Percentiles rank a stretch among this genome's conserved stretches.
phyloP scores from a whole-genome alignment of 2,888 invertebrate genomes.

The Scaptomyza caliginosa region DNA sequence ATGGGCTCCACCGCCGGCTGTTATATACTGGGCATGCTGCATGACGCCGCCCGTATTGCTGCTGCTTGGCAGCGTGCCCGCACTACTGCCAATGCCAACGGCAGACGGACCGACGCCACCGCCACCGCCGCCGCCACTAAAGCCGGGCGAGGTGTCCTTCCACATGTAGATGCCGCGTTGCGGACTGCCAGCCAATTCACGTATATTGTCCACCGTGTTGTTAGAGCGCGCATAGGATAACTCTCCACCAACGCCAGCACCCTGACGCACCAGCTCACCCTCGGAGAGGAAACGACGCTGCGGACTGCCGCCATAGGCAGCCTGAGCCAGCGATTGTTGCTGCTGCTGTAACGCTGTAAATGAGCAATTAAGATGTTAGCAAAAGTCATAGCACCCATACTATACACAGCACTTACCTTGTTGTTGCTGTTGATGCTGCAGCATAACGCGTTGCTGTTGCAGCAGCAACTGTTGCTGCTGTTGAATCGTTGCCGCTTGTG shows the following conservation, averaged over 20 bases:
- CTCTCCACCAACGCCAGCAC: conserved; percentile 83
- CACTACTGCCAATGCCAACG: conserved; percentile 80
- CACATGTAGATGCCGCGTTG: conserved; percentile 92
- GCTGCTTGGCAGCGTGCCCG: conserved; percentile 81
- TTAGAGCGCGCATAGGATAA: conserved; percentile 88
- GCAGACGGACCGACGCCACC: conserved; percentile 61
- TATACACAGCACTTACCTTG: not conserved
- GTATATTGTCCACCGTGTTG: conserved; percentile 93
- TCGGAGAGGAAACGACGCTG: conserved; percentile 92
- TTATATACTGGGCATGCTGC: conserved; percentile 81
- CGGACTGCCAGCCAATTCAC: conserved; percentile 94
- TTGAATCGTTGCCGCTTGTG: conserved; percentile 83
- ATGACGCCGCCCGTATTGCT: conserved; percentile 52
- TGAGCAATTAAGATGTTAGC: not conserved
- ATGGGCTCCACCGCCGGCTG: conserved; percentile 76
- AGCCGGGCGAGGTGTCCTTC: conserved; percentile 90
- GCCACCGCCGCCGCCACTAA: conserved; percentile 73
- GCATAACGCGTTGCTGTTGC: conserved; percentile 82
- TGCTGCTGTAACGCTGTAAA: conserved; percentile 60
- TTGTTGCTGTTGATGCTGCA: conserved; percentile 78
- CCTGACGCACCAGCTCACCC: conserved; percentile 91
- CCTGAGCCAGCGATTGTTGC: conserved; percentile 66
- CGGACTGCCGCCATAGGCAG: conserved; percentile 86
- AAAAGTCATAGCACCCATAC: not conserved
- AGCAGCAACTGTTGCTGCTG: conserved; percentile 82